These are phyloP conservation scores for Andrena chrysosceles DNA, from an alignment of 2,888 invertebrate genomes.

Conservation along the genomic window DNA sequence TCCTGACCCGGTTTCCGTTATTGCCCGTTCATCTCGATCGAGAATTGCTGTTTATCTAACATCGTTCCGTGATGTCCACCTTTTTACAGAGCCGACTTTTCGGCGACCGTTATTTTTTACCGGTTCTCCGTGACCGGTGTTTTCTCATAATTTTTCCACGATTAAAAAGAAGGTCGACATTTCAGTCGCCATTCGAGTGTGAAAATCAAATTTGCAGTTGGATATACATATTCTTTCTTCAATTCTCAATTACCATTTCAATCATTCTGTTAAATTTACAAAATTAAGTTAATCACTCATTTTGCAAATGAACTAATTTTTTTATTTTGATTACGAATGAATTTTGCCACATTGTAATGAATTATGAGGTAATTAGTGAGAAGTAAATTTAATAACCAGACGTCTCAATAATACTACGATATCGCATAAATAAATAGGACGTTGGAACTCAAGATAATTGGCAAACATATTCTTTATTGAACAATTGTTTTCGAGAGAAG, in stretches of 20 bases:
- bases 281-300: background rate
- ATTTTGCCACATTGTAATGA: background rate
- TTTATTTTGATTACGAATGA: background rate
- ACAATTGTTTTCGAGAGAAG: conserved; percentile 32
- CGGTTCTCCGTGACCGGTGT: background rate
- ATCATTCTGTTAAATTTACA: background rate
- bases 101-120: conserved; percentile 34
- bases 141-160: conserved; percentile 1
- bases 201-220: background rate
- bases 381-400: background rate
- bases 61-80: conserved; percentile 10
- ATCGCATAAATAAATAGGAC: background rate
- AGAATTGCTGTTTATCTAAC: conserved; percentile 53
- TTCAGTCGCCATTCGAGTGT: background rate
- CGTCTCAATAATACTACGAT: background rate
- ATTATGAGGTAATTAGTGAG: background rate
- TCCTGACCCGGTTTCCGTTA: conserved; percentile 80
- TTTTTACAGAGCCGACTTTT: background rate
- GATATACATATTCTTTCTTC: no score
- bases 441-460: background rate
- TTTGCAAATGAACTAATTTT: background rate
- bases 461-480: conserved; percentile 48
- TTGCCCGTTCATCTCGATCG: conserved; percentile 59
- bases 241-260: background rate
- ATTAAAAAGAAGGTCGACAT: background rate